Conservation (phyloP, 2,797 vertebrate genomes). For the Gallinago stenura region DNA sequence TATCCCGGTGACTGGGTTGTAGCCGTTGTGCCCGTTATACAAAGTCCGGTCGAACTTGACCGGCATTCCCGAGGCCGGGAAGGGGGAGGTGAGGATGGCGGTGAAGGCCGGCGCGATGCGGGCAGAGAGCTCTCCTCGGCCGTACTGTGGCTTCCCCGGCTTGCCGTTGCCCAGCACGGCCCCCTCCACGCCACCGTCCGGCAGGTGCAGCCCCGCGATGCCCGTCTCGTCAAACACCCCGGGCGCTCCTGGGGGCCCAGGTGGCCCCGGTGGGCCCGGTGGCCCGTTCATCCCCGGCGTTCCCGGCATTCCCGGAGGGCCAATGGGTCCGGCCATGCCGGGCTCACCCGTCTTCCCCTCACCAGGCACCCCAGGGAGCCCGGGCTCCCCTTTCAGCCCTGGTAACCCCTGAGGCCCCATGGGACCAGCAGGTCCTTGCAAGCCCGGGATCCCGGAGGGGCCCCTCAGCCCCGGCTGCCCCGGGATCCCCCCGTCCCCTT, state of each 20-base stretch:
- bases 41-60: constrained; percentile 98
- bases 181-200: constrained; percentile 87
- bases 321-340: constrained; percentile 88
- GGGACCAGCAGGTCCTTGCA: constrained; percentile 93
- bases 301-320: constrained; percentile 91
- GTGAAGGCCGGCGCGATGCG: constrained; percentile 93
- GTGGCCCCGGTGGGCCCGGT: constrained; percentile 88
- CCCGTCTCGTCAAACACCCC: constrained; percentile 85
- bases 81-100: constrained; percentile 93
- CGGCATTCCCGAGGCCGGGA: constrained; percentile 95
- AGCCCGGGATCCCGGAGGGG: constrained; percentile 94
- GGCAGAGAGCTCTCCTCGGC: constrained; percentile 88
- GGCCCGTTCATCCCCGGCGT: constrained; percentile 87
- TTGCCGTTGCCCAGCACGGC: constrained; percentile 86
- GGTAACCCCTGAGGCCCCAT: constrained; percentile 94
- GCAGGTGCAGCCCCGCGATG: constrained; percentile 86
- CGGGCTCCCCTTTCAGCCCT: constrained; percentile 91
- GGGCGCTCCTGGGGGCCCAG: constrained; percentile 90
- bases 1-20: constrained; percentile 91
- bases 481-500: constrained; percentile 90
- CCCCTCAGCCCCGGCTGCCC: constrained; percentile 92
- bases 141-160: constrained; percentile 86
- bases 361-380: constrained; percentile 88
- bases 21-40: constrained; percentile 96
- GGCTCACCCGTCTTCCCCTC: constrained; percentile 87